Conservation (phyloP, 2,888 invertebrate genomes). For the Noctuana brunneofusca region DNA sequence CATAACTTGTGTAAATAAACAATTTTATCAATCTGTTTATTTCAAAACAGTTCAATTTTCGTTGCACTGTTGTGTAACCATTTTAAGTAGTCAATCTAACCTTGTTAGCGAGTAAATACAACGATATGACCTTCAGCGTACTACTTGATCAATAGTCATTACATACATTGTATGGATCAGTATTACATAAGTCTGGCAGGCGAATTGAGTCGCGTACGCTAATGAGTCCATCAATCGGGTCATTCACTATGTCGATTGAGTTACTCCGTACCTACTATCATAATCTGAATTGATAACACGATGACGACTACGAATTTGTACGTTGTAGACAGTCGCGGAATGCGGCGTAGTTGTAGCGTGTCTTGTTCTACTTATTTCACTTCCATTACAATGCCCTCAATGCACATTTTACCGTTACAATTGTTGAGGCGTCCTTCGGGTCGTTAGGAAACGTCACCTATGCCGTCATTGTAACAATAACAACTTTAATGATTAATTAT, state of each 20-base stretch:
- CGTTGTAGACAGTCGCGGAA: too few relatives aligned
- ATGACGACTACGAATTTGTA: too few relatives aligned
- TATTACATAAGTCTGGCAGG: slow-evolving; percentile 13
- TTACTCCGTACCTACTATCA: slow-evolving; percentile 15
- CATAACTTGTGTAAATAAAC: not conserved
- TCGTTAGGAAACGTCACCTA: too few relatives aligned
- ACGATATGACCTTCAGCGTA: slow-evolving; percentile 28
- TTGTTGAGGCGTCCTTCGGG: too few relatives aligned
- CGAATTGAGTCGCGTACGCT: slow-evolving; percentile 20
- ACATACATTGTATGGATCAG: slow-evolving; percentile 20
- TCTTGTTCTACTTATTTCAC: too few relatives aligned
- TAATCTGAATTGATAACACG: slow-evolving; percentile 1
- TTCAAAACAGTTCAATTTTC: not conserved
- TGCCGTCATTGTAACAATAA: too few relatives aligned
- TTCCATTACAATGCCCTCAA: too few relatives aligned
- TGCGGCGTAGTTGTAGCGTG: too few relatives aligned
- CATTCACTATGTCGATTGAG: slow-evolving; percentile 25
- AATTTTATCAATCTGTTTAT: not conserved
- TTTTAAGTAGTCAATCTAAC: slow-evolving; percentile 1
- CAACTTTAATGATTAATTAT: too few relatives aligned
- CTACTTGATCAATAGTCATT: slow-evolving; percentile 19
- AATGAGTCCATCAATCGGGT: slow-evolving; percentile 17
- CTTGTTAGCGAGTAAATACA: slow-evolving; percentile 12
- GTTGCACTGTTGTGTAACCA: not conserved
- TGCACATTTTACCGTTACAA: too few relatives aligned